phyloP scores from a whole-genome alignment of 2,113 vertebrate genomes.

The Proterorhinus semilunaris region DNA sequence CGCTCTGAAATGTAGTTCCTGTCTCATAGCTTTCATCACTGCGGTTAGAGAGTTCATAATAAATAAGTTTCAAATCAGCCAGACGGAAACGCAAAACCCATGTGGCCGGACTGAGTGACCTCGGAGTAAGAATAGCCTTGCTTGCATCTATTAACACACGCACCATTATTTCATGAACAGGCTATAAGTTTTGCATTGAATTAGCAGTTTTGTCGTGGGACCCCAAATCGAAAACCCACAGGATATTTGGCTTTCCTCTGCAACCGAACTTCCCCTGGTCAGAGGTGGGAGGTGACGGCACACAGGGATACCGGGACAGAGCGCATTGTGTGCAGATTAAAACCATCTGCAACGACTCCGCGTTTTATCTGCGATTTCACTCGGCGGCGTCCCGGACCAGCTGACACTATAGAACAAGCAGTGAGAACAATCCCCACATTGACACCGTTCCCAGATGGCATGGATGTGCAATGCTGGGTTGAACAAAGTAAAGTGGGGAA shows the following conservation, averaged over 20 bases:
- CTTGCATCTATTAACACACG: conserved; percentile 7
- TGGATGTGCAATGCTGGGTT: background rate
- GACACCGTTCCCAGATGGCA: background rate
- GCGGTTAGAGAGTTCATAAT: conserved; percentile 4
- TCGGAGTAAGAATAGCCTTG: conserved; percentile 18
- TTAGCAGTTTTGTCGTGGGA: conserved; percentile 42
- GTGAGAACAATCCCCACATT: background rate
- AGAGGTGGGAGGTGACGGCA: conserved; percentile 71
- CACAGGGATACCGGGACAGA: conserved; percentile 63
- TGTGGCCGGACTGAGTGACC: conserved; percentile 28
- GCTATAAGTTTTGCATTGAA: conserved; percentile 30
- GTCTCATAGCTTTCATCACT: conserved; percentile 20
- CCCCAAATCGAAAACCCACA: conserved; percentile 53
- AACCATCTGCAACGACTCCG: conserved; percentile 68
- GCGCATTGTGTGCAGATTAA: conserved; percentile 70
- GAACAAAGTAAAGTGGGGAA: conserved; percentile 7
- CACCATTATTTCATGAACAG: conserved; percentile 13
- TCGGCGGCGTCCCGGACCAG: conserved; percentile 11
- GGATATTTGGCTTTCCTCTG: conserved; percentile 72
- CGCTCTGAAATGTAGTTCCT: conserved; percentile 11
- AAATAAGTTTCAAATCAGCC: conserved; percentile 31
- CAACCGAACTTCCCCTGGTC: conserved; percentile 53
- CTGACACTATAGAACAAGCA: background rate
- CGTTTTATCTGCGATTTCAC: conserved; percentile 28
- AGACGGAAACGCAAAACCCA: conserved; percentile 29